phyloP scores from a whole-genome alignment of 1,140 invertebrate genomes.

The Drosophila sulfurigaster region DNA sequence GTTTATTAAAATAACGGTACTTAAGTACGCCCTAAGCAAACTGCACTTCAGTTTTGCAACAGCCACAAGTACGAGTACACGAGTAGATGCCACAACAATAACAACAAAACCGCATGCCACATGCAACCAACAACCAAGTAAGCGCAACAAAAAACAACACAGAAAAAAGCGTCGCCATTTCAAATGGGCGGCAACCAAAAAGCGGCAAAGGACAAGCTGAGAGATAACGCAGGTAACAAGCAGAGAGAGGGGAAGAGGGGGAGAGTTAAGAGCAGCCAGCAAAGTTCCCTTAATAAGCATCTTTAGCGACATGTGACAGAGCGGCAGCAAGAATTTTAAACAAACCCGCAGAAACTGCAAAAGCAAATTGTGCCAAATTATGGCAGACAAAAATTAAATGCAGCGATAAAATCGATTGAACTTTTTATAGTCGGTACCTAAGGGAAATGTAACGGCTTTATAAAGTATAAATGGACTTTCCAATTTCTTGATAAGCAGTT shows the following conservation, averaged over 20 bases:
- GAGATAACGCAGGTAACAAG: conserved; percentile 6
- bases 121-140: conserved; percentile 23
- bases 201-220: conserved; percentile 26
- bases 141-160: background rate
- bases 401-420: background rate
- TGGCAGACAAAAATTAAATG: background rate
- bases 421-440: background rate
- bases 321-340: background rate
- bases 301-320: conserved; percentile 33
- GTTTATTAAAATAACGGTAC: conserved; percentile 82
- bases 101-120: conserved; percentile 19
- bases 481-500: no score
- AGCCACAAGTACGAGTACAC: conserved; percentile 26
- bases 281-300: conserved; percentile 59
- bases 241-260: background rate
- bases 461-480: no score
- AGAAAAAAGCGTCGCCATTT: conserved; percentile 23
- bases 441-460: no score
- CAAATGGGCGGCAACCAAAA: conserved; percentile 41
- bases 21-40: conserved; percentile 82
- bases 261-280: background rate
- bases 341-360: conserved; percentile 1
- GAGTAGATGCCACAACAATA: conserved; percentile 34
- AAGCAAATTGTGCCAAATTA: conserved; percentile 1
- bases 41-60: conserved; percentile 61